Evolutionary conservation across 2,888 invertebrate species (phyloP), one percentile per base, ranked within the genome.

Genomic region (Pammene fasciana): DNA sequence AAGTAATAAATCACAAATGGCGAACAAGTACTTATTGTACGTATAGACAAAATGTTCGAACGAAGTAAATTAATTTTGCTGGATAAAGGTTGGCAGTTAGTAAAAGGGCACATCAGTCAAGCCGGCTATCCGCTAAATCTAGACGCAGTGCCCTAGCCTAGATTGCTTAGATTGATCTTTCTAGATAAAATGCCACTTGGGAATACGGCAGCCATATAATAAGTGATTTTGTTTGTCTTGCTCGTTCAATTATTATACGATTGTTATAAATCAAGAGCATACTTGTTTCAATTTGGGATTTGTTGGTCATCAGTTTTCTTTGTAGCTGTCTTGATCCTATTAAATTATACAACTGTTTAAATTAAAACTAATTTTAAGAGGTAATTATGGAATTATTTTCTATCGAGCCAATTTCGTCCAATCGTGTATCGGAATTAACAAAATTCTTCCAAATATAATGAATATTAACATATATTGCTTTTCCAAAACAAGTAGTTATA

Each of bases 51-150:
- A 56, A 46, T 59, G 57, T 55, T 60, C 54, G 55, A 67, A 56
- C 55, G n/a, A 38, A 65, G 65, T 60, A 60, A 65, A 70, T 70
- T 70, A 70, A 70, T 70, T 70, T 70, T 41, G n/a, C 60, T 34
- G 70, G 65, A 70, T 70, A 70, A 65, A 59, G 70, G 70, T 70
- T 65, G 65, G 54, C 70, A 60, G 65, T 59, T 59, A 46, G 70
- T 70, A 70, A 70, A 70, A 65, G 65, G 65, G 65, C 45, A 26
- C 55, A 70, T 70, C 65, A 41, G 59, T 70, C 70, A 70, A 38
- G 10, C 68, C 18, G 57, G 59, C 64, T 65, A 65, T 70, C 70
- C 65, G 65, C 59, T 70, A 65, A 70, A 70, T 70, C 70, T 70
- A 70, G 70, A 59, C 68, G 48, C 59, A 46, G 68, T 52, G 45